Base-by-base conservation (phyloP, 1,140 invertebrate genomes). In the Papilio polyxenes region DNA sequence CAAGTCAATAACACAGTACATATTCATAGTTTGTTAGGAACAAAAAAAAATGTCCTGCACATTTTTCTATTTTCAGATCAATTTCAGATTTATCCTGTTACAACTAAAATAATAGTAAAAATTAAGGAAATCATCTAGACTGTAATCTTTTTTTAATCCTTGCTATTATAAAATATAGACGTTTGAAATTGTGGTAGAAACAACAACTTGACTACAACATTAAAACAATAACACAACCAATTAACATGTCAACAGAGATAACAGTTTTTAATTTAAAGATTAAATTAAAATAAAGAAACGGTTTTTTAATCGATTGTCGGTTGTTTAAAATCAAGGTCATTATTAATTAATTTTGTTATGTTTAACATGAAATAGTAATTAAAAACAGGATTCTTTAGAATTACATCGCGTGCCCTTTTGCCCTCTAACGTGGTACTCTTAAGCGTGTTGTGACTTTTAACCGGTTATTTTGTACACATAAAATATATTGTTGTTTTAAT, bases 321-420 rank as follows among this genome's bases (percentile, higher is more conserved):
- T 62, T 65, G 31, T 80, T 69, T 80, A 48, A 53, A 80, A 69
- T 48, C 78, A 49, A 80, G 78, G 78, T 80, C 78, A 69, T 48
- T 48, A 80, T 80, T 80, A 80, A 80, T 80, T 80, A 31, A 80
- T 80, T 40, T 48, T 40, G 7, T 69, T 10, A 15, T 15, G 40
- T 49, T 80, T 80, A 80, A 80, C 78, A 69, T 80, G 15, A 65
- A 49, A 80, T 23, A 40, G 62, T 80, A 80, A 80, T 80, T 80
- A 80, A 80, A 69, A 65, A 80, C 78, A 65, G 48, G 78, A 80
- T 80, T 80, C 62, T 11, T 44, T 69, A 15, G 59, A 40, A 62
- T 44, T 62, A 80, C 40, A 48, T 40, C 78, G 0, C 59, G 23
- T 80, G 78, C 78, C 78, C 78, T 80, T 80, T 80, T 80, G 78